A percentile compares a stretch with the other conserved stretches of the same genome.
These are phyloP conservation scores for Petrocephalus sullivani DNA, from an alignment of 2,797 vertebrate species.

Conservation along the genomic window DNA sequence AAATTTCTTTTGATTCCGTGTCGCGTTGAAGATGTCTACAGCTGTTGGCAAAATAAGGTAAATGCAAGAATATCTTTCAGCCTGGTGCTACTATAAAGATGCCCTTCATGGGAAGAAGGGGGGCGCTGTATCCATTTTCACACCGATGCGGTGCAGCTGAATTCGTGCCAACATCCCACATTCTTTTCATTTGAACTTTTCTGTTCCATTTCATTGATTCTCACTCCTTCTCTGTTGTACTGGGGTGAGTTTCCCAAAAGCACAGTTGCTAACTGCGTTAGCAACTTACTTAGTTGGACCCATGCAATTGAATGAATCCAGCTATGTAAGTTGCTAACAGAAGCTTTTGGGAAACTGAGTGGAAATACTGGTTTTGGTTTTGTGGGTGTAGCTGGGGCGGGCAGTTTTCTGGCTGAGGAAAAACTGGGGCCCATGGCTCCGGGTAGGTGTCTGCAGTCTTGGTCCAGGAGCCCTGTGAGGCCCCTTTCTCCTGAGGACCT, in stretches of 20 bases:
- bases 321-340: no score
- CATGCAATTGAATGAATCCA: no score
- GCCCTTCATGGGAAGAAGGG: neutral
- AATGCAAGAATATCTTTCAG: neutral
- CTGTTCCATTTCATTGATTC: neutral
- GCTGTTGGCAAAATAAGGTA: neutral
- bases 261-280: no score
- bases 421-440: neutral
- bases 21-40: neutral
- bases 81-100: neutral
- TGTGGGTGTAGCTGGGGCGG: neutral
- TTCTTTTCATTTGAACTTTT: neutral
- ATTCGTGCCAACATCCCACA: neutral
- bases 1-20: neutral
- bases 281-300: no score
- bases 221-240: neutral
- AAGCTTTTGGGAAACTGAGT: no score
- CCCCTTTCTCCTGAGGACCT: neutral
- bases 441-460: neutral
- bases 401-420: neutral
- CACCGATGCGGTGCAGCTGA: neutral
- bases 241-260: neutral
- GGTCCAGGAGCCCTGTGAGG: neutral
- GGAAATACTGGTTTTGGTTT: neutral
- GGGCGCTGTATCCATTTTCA: neutral